Conservation (phyloP, 2,113 vertebrate species). For the Erpornis zantholeuca region DNA sequence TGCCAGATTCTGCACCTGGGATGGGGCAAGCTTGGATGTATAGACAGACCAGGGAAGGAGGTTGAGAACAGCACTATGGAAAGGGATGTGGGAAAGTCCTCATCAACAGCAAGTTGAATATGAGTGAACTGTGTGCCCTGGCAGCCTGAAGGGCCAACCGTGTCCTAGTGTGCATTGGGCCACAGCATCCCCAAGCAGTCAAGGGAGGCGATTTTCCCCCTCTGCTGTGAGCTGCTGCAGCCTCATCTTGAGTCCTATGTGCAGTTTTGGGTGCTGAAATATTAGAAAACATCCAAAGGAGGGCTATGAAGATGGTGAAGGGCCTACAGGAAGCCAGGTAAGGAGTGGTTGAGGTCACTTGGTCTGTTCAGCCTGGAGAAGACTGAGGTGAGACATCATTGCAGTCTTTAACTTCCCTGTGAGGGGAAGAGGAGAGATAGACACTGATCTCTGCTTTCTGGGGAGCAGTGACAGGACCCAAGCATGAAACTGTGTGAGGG, state of each 20-base stretch:
- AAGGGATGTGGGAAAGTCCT: not conserved
- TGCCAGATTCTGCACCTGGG: not conserved
- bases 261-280: not conserved
- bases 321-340: not conserved
- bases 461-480: not conserved
- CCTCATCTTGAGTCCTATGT: not conserved
- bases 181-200: not conserved
- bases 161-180: not conserved
- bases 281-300: not conserved
- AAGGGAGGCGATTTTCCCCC: not conserved
- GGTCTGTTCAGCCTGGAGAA: not conserved
- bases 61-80: not conserved
- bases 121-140: not conserved
- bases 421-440: not conserved
- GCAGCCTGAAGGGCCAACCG: not conserved
- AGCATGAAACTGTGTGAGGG: not conserved
- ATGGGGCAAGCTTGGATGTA: not conserved
- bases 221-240: not conserved
- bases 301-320: not conserved
- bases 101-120: not conserved
- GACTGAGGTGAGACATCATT: not conserved
- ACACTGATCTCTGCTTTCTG: not conserved
- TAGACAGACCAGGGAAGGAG: not conserved
- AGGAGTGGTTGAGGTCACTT: not conserved
- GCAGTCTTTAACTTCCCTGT: not conserved